Percentiles rank a stretch among this genome's conserved stretches.
phyloP scores from a whole-genome alignment of 2,888 invertebrate genomes.

The Cryptophagus acutangulus region DNA sequence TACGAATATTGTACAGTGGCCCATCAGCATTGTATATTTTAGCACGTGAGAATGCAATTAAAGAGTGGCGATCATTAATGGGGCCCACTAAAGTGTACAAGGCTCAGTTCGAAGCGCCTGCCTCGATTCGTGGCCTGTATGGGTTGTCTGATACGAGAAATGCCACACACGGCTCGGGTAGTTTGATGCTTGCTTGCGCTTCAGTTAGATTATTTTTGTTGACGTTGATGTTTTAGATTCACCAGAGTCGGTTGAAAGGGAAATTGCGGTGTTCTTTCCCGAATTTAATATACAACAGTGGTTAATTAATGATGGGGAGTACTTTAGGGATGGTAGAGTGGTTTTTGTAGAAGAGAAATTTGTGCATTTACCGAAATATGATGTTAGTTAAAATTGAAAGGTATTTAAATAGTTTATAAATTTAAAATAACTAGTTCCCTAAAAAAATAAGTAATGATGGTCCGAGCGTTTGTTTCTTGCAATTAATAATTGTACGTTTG shows the following conservation, averaged over 20 bases:
- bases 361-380: slow-evolving; percentile 27
- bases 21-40: slow-evolving; percentile 76
- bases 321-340: slow-evolving; percentile 33
- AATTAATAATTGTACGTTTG: no score
- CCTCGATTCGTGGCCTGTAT: slow-evolving; percentile 74
- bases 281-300: slow-evolving; percentile 67
- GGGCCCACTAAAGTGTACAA: slow-evolving; percentile 87
- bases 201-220: neutral
- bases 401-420: neutral
- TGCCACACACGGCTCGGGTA: slow-evolving; percentile 91
- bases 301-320: slow-evolving; percentile 56
- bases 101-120: slow-evolving; percentile 72
- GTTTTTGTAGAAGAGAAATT: slow-evolving; percentile 29
- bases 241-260: slow-evolving; percentile 63
- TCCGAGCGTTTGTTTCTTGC: no score
- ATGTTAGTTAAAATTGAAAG: no score
- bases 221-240: slow-evolving; percentile 56
- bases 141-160: slow-evolving; percentile 93
- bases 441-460: no score
- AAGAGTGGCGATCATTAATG: slow-evolving; percentile 75
- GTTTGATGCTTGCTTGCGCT: neutral
- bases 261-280: slow-evolving; percentile 81
- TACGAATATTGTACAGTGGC: slow-evolving; percentile 61
- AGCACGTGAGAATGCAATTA: slow-evolving; percentile 69
- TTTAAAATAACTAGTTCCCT: neutral